A percentile compares a stretch with the other conserved stretches of the same genome.
phyloP scores from a whole-genome alignment of 1,140 invertebrate genomes.

The Pseudomyrmex concolor region DNA sequence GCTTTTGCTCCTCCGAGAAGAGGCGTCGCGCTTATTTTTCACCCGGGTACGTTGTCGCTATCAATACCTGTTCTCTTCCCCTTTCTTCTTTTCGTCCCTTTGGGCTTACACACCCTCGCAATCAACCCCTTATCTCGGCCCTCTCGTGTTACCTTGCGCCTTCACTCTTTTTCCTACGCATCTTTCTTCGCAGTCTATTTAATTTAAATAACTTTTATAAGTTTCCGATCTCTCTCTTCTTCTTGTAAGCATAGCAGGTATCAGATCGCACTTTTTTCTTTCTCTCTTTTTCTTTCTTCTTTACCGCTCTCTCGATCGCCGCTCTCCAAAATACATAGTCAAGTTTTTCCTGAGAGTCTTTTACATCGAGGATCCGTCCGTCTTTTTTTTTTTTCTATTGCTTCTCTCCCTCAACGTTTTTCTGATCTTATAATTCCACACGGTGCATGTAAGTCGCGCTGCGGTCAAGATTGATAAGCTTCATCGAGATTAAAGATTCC shows the following conservation, averaged over 20 bases:
- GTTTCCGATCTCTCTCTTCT: slow-evolving; percentile 40
- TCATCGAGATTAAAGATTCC: slow-evolving; percentile 42
- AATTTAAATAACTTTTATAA: slow-evolving; percentile 80
- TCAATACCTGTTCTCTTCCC: slow-evolving; percentile 68
- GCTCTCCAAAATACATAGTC: background rate
- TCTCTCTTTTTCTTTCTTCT: slow-evolving; percentile 2
- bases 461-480: slow-evolving; percentile 4
- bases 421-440: slow-evolving; percentile 33
- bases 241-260: slow-evolving; percentile 19
- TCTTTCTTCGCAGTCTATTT: slow-evolving; percentile 70
- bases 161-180: slow-evolving; percentile 19
- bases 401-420: slow-evolving; percentile 4
- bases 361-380: no score
- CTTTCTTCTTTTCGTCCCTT: slow-evolving; percentile 18
- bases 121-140: slow-evolving; percentile 74
- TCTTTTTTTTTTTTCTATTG: slow-evolving; percentile 13
- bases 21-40: slow-evolving; percentile 72
- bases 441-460: slow-evolving; percentile 16
- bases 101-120: slow-evolving; percentile 58
- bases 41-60: slow-evolving; percentile 71
- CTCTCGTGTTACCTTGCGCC: slow-evolving; percentile 42
- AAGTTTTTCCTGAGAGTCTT: no score
- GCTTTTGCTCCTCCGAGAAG: background rate
- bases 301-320: slow-evolving; percentile 5
- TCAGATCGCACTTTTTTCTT: slow-evolving; percentile 53